These are phyloP conservation scores for Laodelphax striatellus DNA, from an alignment of 1,140 invertebrate genomes.

Conservation along the genomic window DNA sequence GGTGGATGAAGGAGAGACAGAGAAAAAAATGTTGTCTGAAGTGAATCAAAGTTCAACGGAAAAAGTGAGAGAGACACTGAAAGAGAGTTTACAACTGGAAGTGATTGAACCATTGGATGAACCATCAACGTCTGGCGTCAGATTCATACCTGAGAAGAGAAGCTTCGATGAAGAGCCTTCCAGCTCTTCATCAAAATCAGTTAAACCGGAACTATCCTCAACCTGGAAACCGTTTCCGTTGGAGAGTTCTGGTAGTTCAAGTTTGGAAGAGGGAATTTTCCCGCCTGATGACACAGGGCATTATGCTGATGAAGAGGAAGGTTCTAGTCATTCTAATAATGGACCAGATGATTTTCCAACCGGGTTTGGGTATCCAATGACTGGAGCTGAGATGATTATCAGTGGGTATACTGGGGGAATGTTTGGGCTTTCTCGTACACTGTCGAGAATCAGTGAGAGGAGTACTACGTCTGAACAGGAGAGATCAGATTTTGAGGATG, in stretches of 20 bases:
- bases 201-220: conserved; percentile 30
- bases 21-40: not conserved
- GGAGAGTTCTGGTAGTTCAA: conserved; percentile 65
- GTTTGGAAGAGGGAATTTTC: conserved; percentile 67
- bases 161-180: conserved; percentile 26
- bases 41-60: not conserved
- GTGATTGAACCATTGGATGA: conserved; percentile 11
- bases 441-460: conserved; percentile 74
- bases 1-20: not conserved
- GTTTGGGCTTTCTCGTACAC: conserved; percentile 56
- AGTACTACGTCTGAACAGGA: conserved; percentile 76
- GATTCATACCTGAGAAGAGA: conserved; percentile 23
- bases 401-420: conserved; percentile 48
- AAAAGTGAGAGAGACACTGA: conserved; percentile 8
- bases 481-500: conserved; percentile 61
- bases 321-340: conserved; percentile 38
- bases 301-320: conserved; percentile 35
- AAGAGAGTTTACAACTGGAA: conserved; percentile 12
- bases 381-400: conserved; percentile 49
- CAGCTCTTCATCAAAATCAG: conserved; percentile 20
- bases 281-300: conserved; percentile 53
- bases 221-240: conserved; percentile 71
- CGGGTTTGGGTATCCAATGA: conserved; percentile 55
- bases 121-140: conserved; percentile 14
- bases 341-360: conserved; percentile 59